Evolutionary conservation across 2,113 vertebrate species (phyloP).

Genomic region (Plecturocebus donacophilus): DNA sequence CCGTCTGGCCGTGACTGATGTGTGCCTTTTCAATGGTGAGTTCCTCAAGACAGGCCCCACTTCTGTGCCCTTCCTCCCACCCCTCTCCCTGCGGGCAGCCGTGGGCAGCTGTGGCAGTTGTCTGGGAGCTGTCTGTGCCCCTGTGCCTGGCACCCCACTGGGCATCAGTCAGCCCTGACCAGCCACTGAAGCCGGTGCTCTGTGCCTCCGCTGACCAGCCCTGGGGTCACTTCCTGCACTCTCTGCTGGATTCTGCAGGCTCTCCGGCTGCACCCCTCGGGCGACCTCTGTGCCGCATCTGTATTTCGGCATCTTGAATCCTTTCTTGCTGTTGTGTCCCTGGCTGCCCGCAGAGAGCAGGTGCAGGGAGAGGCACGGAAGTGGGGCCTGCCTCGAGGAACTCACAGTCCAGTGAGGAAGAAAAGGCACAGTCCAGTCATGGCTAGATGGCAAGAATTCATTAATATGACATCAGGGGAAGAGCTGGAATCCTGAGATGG

Average conservation of each 20-base stretch:
- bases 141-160: not conserved
- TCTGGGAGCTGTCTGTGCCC: not conserved
- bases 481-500: too few relatives aligned
- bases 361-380: too few relatives aligned
- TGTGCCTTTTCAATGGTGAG: not conserved
- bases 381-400: too few relatives aligned
- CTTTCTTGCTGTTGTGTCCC: too few relatives aligned
- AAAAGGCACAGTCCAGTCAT: too few relatives aligned
- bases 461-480: too few relatives aligned
- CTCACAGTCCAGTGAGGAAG: too few relatives aligned
- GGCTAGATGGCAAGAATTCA: too few relatives aligned
- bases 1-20: rapidly evolving
- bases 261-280: not conserved
- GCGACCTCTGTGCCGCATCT: rapidly evolving
- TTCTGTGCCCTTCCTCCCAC: not conserved
- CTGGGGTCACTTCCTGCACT: not conserved
- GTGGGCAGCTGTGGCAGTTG: not conserved
- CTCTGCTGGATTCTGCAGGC: not conserved
- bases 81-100: rapidly evolving
- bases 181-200: not conserved
- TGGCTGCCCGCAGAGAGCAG: too few relatives aligned
- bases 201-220: not conserved
- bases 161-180: not conserved
- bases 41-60: not conserved
- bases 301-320: too few relatives aligned